Evolutionary conservation across 2,888 invertebrate species (phyloP), one percentile per base, ranked within the genome.

Genomic region (Bembecia ichneumoniformis): DNA sequence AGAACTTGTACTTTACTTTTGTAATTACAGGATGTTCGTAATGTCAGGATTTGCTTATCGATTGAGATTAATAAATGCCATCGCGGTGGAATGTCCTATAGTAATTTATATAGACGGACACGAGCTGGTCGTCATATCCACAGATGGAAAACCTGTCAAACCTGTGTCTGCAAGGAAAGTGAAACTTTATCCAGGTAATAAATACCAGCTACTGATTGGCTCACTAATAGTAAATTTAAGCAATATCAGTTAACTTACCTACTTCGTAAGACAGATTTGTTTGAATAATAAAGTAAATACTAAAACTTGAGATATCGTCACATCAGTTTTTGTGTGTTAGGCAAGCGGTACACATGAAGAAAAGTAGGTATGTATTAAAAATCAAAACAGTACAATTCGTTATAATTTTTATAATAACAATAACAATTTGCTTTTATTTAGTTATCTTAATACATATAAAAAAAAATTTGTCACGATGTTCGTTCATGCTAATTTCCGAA

Each of bases 21-120:
- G 15, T 17, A 44, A 45, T 82, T 78, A 3, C 78, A 88, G 88
- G 55, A 57, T 81, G 40, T 81, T 83, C 48, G 79, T 90, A 5
- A 67, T 77, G 58, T 68, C 74, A 48, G 82, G 86, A n/a, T 74
- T 71, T 43, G 77, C 83, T 35, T 90, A 90, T 57, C 74, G 90
- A 49, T 74, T 91, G 53, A 81, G 90, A 43, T 58, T 90, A 48
- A 82, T 90, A 49, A 89, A 90, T 53, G 88, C 88, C 2, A 78
- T 88, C 17, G 88, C 88, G 11, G 67, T 89, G 3, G 82, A 83
- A 50, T 91, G 91, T 56, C 87, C 89, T 0, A 62, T 87, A 9
- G 62, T 69, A 35, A 55, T 89, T 11, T 79, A 75, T 5, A 71
- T 90, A 43, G 81, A 90, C 49, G 64, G 71, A 3, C 91, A 91